A percentile compares a stretch with the other conserved stretches of the same genome.
Conservation (phyloP, 2,797 vertebrate genomes). For the Schizopygopsis pylzovi region DNA sequence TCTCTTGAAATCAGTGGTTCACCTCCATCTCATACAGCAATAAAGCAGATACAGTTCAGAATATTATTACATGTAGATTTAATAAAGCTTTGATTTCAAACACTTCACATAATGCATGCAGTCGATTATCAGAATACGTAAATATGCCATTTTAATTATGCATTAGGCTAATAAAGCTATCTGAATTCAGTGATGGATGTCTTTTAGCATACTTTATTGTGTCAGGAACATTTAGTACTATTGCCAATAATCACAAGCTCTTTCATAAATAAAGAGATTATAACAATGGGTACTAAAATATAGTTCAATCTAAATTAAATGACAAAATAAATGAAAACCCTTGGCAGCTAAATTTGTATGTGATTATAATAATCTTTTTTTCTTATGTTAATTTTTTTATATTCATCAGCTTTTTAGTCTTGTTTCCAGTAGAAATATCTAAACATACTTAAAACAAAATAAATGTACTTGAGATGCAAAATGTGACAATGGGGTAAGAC, state of each 20-base stretch:
- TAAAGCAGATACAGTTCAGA: background rate
- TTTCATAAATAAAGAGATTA: background rate
- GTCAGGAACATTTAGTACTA: background rate
- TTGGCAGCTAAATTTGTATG: background rate
- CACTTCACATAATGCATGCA: background rate
- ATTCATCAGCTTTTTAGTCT: background rate
- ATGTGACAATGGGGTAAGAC: background rate
- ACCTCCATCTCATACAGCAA: background rate
- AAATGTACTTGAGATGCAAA: background rate
- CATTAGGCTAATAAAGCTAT: background rate
- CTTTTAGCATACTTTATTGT: background rate
- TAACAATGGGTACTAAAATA: background rate
- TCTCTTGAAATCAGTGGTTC: background rate
- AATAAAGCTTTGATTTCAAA: background rate
- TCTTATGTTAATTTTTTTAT: background rate
- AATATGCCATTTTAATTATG: background rate
- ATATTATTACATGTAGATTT: constrained; percentile 9
- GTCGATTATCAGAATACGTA: background rate
- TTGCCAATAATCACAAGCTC: background rate
- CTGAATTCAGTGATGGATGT: constrained; percentile 5
- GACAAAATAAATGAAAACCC: background rate
- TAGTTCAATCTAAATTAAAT: no score
- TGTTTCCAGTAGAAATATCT: background rate
- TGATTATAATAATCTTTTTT: background rate
- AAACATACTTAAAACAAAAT: background rate